Evolutionary conservation across 92 coral and sea anemone species (phyloP).

Genomic region (Chrysogorgia sp.): DNA sequence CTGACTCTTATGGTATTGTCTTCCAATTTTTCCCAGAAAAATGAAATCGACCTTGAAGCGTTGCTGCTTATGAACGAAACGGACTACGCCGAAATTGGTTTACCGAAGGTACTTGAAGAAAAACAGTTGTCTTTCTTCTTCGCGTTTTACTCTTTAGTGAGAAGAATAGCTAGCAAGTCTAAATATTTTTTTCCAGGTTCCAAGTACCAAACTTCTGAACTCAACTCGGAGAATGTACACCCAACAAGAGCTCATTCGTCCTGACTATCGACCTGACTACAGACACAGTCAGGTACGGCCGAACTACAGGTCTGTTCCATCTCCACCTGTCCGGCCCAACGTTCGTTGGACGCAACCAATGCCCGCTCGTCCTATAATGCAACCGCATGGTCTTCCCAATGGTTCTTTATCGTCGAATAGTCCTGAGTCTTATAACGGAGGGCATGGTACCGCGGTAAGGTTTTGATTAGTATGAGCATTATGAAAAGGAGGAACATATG

Average conservation of each 20-base stretch:
- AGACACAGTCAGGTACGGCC: slow-evolving; percentile 4
- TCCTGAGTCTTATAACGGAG: slow-evolving; percentile 38
- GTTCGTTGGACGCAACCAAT: slow-evolving; percentile 81
- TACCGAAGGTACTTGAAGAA: slow-evolving; percentile 78
- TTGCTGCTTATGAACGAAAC: slow-evolving; percentile 96
- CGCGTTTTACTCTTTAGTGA: neutral
- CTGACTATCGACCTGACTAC: slow-evolving; percentile 3
- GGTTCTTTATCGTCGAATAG: slow-evolving; percentile 27
- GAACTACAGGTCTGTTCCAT: slow-evolving; percentile 15
- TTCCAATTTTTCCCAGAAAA: slow-evolving; percentile 63
- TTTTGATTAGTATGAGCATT: neutral
- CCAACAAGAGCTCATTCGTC: slow-evolving; percentile 2
- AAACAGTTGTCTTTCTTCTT: neutral
- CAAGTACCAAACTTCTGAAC: slow-evolving; percentile 78
- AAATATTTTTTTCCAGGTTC: slow-evolving; percentile 59
- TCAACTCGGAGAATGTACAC: slow-evolving; percentile 73
- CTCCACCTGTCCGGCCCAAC: slow-evolving; percentile 73
- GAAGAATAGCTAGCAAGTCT: too few relatives aligned
- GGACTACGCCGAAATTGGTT: slow-evolving; percentile 97
- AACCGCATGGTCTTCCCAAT: slow-evolving; percentile 33
- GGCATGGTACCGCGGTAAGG: slow-evolving; percentile 30
- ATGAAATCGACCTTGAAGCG: slow-evolving; percentile 98
- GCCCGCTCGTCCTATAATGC: slow-evolving; percentile 56
- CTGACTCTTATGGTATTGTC: neutral
- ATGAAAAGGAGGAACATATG: too few relatives aligned